Conservation (phyloP, 2,888 invertebrate genomes). For the Pandemis heparana region DNA sequence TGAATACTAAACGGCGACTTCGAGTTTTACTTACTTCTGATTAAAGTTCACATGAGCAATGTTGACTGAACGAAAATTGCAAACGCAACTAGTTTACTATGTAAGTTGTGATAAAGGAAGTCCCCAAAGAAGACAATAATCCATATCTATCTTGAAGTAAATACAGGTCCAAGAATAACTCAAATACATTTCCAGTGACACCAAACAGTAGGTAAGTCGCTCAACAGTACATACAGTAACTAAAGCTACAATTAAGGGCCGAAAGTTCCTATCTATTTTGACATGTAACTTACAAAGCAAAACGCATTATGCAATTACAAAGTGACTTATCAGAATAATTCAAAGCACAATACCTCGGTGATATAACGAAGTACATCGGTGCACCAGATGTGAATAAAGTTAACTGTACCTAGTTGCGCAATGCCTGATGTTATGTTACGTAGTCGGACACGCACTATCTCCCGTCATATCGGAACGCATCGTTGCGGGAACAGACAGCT, state of each 20-base stretch:
- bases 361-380: slow-evolving; percentile 60
- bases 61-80: not conserved
- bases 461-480: slow-evolving; percentile 74
- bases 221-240: too few species aligned
- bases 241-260: not conserved
- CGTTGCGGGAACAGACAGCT: slow-evolving; percentile 72
- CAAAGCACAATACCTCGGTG: slow-evolving; percentile 48
- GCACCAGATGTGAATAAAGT: slow-evolving; percentile 57
- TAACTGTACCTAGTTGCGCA: slow-evolving; percentile 64
- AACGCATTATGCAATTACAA: slow-evolving; percentile 39
- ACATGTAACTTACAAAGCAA: slow-evolving; percentile 31
- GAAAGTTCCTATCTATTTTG: slow-evolving; percentile 2
- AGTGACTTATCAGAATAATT: slow-evolving; percentile 42
- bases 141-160: not conserved
- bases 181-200: not conserved
- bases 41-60: not conserved
- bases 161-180: not conserved
- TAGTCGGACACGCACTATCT: slow-evolving; percentile 76
- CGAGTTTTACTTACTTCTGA: not conserved
- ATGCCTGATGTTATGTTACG: slow-evolving; percentile 61
- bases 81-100: not conserved
- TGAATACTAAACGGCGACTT: slow-evolving; percentile 15
- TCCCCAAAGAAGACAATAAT: not conserved
- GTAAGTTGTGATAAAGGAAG: not conserved
- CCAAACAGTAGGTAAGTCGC: not conserved